phyloP scores from a whole-genome alignment of 1,140 invertebrate species.

The Heliothis subflexa region DNA sequence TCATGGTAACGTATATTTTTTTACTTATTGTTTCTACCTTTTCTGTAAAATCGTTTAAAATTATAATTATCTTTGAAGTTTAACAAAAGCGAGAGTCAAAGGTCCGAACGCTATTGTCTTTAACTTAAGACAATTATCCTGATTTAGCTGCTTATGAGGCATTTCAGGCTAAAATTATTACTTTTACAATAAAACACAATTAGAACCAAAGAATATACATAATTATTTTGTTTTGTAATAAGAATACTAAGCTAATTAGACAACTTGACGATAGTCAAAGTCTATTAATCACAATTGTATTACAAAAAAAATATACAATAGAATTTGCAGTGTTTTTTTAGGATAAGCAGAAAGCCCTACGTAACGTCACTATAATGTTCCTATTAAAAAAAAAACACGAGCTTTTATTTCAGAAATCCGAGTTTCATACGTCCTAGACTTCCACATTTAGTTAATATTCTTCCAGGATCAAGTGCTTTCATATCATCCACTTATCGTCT shows the following conservation, averaged over 20 bases:
- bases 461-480: background rate
- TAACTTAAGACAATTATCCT: conserved; percentile 33
- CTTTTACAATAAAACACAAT: conserved; percentile 1
- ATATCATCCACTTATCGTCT: conserved; percentile 2
- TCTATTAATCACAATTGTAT: too few species aligned
- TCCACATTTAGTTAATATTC: background rate
- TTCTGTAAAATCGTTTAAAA: conserved; percentile 43
- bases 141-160: conserved; percentile 36
- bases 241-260: background rate
- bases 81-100: conserved; percentile 41
- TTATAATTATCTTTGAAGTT: conserved; percentile 48
- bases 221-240: background rate
- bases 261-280: too few species aligned
- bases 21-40: background rate
- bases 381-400: too few species aligned
- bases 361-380: background rate
- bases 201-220: background rate
- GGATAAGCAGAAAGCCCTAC: background rate
- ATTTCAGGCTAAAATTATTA: conserved; percentile 17
- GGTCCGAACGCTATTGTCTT: conserved; percentile 43
- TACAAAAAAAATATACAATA: background rate
- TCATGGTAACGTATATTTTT: conserved; percentile 44
- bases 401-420: too few species aligned
- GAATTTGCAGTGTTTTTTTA: background rate
- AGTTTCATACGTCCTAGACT: background rate